These are phyloP conservation scores for Aporophyla lueneburgensis DNA, from an alignment of 2,888 invertebrate genomes.

Conservation along the genomic window DNA sequence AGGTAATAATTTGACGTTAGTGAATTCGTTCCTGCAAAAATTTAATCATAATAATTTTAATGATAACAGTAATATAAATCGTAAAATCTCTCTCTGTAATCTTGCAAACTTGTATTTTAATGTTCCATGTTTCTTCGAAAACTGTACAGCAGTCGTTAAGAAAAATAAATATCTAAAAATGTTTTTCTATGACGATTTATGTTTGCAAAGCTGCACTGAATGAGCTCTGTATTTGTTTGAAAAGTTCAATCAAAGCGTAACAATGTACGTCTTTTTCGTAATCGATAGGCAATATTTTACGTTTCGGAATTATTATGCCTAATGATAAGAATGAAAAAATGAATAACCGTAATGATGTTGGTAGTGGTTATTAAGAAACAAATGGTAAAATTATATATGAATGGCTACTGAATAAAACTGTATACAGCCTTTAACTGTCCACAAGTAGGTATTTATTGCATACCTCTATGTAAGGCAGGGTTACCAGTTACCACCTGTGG, in stretches of 20 bases:
- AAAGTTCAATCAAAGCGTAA: conserved; percentile 6
- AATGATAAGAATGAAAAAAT: too few relatives aligned
- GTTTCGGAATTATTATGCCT: not conserved
- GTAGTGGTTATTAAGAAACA: not conserved
- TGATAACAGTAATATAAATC: not conserved
- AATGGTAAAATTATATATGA: not conserved
- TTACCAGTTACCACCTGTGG: conserved; percentile 10
- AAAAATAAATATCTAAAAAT: conserved; percentile 9
- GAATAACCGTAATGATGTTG: not conserved
- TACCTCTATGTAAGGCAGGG: not conserved
- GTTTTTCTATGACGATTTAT: not conserved
- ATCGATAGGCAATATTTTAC: not conserved
- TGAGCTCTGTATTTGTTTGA: not conserved
- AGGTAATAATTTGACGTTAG: not conserved
- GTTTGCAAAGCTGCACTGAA: conserved; percentile 1
- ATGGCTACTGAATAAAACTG: not conserved
- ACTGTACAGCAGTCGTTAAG: not conserved
- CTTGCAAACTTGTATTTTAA: not conserved
- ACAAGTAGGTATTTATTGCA: conserved; percentile 22
- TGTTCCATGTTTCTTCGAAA: not conserved
- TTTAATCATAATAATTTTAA: not conserved
- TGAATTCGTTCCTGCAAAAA: not conserved
- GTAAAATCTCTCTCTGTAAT: not conserved
- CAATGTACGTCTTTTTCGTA: not conserved
- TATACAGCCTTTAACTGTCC: not conserved